Evolutionary conservation across 2,888 invertebrate species (phyloP).

Genomic region (Hymenopus coronatus): DNA sequence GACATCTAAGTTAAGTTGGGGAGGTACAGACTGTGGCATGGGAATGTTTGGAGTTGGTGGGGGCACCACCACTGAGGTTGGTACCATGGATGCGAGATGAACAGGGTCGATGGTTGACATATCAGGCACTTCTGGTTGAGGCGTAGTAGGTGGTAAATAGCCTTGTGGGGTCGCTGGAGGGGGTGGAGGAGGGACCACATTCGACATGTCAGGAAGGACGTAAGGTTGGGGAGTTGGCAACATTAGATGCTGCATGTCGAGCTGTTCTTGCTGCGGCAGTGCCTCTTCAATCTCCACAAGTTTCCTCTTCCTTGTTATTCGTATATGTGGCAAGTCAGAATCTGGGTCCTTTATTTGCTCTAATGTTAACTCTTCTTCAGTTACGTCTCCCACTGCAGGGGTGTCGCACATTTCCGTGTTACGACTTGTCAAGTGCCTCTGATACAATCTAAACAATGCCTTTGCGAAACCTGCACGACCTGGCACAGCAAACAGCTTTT

Average conservation of each 20-base stretch:
- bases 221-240: conserved; percentile 39
- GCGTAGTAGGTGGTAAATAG: conserved; percentile 54
- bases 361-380: conserved; percentile 61
- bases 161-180: conserved; percentile 44
- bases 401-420: conserved; percentile 75
- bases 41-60: conserved; percentile 33
- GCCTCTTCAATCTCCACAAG: conserved; percentile 33
- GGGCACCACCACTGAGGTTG: conserved; percentile 37
- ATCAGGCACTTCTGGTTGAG: conserved; percentile 32
- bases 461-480: conserved; percentile 85
- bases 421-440: conserved; percentile 76
- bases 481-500: conserved; percentile 90
- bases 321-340: conserved; percentile 42
- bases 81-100: conserved; percentile 40
- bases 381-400: conserved; percentile 64
- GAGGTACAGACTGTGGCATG: not conserved
- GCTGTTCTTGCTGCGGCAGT: conserved; percentile 15
- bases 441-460: conserved; percentile 81
- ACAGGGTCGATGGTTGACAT: not conserved
- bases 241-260: conserved; percentile 36
- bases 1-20: conserved; percentile 33
- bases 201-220: not conserved
- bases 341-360: conserved; percentile 56
- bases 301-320: conserved; percentile 32
- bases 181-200: conserved; percentile 19